Base-by-base conservation (phyloP, 2,888 invertebrate species). In the Orchestes rusci region DNA sequence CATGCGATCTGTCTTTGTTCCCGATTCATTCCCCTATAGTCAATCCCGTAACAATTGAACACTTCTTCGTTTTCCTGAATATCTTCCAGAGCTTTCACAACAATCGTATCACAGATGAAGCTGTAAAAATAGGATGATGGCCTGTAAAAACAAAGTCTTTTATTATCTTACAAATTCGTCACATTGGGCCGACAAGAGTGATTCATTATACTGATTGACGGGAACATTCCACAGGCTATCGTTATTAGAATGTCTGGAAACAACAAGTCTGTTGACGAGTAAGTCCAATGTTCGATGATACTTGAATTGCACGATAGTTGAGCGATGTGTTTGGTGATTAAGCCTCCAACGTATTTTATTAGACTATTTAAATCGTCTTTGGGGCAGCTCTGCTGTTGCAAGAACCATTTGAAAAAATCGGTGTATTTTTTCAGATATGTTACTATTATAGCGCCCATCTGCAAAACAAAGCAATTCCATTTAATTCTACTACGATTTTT, bases 111-210 rank as follows among this genome's bases (percentile, higher is more conserved):
- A 39, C 82, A 80, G 64, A 80, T 75, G 65, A 85, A 90, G 57
- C 84, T 86, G 59, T 51, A 70, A 70, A 12, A 38, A 28, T 16
- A 32, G n/a, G n/a, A n/a, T n/a, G n/a, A n/a, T n/a, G n/a, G n/a
- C n/a, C n/a, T n/a, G n/a, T n/a, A n/a, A n/a, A n/a, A n/a, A n/a
- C n/a, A n/a, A n/a, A n/a, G n/a, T n/a, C n/a, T n/a, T n/a, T n/a
- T n/a, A n/a, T n/a, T n/a, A n/a, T n/a, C n/a, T n/a, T 65, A 84
- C 82, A 77, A 79, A 56, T 80, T 80, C 39, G 80, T 78, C 46
- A 92, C 83, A 57, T 84, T 84, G 4, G 90, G 84, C 52, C 84
- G 80, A 64, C 95, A 95, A 0, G 91, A 85, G 69, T 96, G 95
- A 67, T 95, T 96, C 80, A 93, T 86, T 70, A 93, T 80, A 57